phyloP scores from a whole-genome alignment of 2,888 invertebrate genomes.

The Nysson spinosus region DNA sequence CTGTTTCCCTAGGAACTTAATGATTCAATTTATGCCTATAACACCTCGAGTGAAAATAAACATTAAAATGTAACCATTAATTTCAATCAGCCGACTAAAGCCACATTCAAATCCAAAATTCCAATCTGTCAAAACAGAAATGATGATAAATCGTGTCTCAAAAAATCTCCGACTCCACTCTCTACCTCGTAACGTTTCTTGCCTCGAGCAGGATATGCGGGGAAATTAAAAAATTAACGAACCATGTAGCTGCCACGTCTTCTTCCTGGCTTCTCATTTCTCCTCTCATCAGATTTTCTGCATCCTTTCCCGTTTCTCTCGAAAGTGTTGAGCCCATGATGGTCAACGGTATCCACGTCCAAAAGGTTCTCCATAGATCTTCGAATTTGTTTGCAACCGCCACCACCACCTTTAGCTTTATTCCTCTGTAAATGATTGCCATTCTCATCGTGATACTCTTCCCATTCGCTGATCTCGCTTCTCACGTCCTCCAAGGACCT shows the following conservation, averaged over 20 bases:
- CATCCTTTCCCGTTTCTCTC: conserved; percentile 61
- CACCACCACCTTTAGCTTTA: conserved; percentile 77
- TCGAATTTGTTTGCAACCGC: conserved; percentile 80
- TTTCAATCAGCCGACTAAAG: not conserved
- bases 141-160: not conserved
- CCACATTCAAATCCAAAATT: not conserved
- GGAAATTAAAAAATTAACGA: conserved; percentile 51
- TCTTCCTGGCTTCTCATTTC: conserved; percentile 63
- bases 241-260: conserved; percentile 75
- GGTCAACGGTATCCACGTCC: conserved; percentile 69
- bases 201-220: too few relatives aligned
- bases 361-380: conserved; percentile 86
- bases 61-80: not conserved
- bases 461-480: conserved; percentile 83
- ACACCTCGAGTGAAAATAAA: not conserved
- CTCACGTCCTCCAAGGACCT: conserved; percentile 86
- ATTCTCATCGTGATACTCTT: conserved; percentile 81
- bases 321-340: conserved; percentile 53
- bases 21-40: too few relatives aligned
- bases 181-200: not conserved
- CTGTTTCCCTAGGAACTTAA: too few relatives aligned
- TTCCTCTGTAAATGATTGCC: conserved; percentile 80
- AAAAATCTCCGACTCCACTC: not conserved
- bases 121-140: not conserved
- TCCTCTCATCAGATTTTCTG: conserved; percentile 58